Percentiles rank a stretch among this genome's conserved stretches.
These are phyloP conservation scores for Hapalemur alaotrensis DNA, from an alignment of 2,797 vertebrate genomes.

Conservation along the genomic window DNA sequence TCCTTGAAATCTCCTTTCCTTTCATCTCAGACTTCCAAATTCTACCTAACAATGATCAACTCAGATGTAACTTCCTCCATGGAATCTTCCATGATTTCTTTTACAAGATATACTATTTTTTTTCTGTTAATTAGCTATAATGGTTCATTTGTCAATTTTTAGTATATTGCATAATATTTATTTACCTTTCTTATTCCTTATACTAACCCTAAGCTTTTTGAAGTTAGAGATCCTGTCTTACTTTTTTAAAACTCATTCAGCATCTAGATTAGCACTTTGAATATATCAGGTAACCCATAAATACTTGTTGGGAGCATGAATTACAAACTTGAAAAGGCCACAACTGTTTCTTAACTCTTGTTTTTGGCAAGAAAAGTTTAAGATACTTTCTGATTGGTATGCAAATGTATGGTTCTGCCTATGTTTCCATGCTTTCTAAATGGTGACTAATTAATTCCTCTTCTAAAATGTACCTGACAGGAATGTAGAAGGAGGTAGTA, in stretches of 20 bases:
- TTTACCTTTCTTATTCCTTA: neutral
- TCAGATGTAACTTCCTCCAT: neutral
- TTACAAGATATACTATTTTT: neutral
- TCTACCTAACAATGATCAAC: neutral
- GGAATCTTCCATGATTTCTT: neutral
- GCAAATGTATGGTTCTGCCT: slow-evolving; percentile 57
- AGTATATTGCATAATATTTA: neutral
- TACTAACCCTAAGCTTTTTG: neutral
- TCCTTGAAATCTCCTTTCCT: neutral
- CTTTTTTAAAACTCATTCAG: neutral
- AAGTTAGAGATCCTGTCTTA: neutral
- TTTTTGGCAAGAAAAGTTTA: slow-evolving; percentile 59
- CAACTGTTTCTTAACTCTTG: slow-evolving; percentile 69
- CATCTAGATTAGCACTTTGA: neutral
- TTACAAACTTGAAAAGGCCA: slow-evolving; percentile 26
- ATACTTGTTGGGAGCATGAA: neutral
- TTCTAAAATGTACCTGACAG: slow-evolving; percentile 53
- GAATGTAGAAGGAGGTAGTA: slow-evolving; percentile 49
- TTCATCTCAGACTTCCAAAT: neutral
- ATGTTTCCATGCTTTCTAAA: slow-evolving; percentile 70
- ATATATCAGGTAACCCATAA: neutral
- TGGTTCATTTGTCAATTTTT: neutral
- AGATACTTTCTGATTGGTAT: slow-evolving; percentile 66
- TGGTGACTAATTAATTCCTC: slow-evolving; percentile 75
- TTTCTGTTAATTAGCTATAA: neutral